A percentile compares a stretch with the other conserved stretches of the same genome.
Evolutionary conservation across 2,888 invertebrate genomes (phyloP).

Genomic region (Mythimna albipuncta): DNA sequence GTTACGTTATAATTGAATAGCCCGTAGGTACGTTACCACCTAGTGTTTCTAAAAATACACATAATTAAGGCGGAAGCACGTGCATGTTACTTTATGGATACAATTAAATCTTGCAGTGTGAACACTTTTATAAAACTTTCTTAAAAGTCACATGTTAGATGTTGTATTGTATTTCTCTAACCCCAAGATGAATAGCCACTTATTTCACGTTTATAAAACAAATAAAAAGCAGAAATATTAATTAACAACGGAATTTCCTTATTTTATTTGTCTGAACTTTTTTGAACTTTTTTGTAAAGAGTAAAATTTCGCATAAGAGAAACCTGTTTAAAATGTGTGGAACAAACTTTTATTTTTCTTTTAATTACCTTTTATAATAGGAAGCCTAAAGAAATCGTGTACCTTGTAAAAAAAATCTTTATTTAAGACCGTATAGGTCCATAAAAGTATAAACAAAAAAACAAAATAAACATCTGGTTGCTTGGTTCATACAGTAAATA

Average conservation of each 20-base stretch:
- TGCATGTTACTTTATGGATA: neutral
- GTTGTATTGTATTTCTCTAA: neutral
- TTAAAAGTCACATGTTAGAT: neutral
- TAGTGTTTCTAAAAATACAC: no score
- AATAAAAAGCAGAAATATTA: neutral
- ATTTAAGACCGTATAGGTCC: no score
- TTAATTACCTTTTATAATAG: neutral
- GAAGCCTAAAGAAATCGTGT: neutral
- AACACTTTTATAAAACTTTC: neutral
- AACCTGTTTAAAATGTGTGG: neutral
- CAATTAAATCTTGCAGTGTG: neutral
- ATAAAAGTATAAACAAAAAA: no score
- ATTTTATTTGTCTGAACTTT: neutral
- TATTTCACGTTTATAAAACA: neutral
- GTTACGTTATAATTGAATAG: no score
- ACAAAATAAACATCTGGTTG: no score
- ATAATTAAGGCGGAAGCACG: neutral
- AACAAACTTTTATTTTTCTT: neutral
- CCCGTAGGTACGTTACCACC: no score
- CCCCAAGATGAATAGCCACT: neutral
- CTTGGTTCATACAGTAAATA: no score
- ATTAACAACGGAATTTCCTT: neutral
- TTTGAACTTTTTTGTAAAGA: neutral
- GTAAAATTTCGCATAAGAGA: neutral
- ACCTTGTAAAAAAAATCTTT: neutral